A percentile compares a stretch with the other conserved stretches of the same genome.
Conservation (phyloP, 2,888 invertebrate species). For the Nephrotoma appendiculata region DNA sequence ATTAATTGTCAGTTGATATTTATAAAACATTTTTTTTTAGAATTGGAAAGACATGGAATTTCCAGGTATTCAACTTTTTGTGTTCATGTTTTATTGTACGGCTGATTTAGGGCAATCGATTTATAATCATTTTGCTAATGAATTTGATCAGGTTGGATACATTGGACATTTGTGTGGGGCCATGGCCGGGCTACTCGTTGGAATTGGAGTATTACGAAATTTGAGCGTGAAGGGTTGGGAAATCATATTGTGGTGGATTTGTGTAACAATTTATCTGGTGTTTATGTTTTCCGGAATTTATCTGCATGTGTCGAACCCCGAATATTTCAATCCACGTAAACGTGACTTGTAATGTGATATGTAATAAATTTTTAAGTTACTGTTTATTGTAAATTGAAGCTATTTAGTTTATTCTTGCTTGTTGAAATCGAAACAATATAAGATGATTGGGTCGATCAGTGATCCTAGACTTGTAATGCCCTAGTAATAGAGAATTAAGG, state of each 20-base stretch:
- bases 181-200: constrained; percentile 54
- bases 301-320: constrained; percentile 53
- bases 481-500: too few relatives aligned
- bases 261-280: constrained; percentile 50
- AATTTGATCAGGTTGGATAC: constrained; percentile 73
- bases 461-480: too few relatives aligned
- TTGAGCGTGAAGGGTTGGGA: constrained; percentile 69
- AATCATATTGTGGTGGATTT: constrained; percentile 66
- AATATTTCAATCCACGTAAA: constrained; percentile 28
- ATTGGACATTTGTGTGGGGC: constrained; percentile 90
- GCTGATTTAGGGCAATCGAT: constrained; percentile 84
- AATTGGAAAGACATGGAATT: constrained; percentile 98
- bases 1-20: neutral
- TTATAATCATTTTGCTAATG: constrained; percentile 63
- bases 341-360: too few relatives aligned
- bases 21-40: constrained; percentile 32
- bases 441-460: too few relatives aligned
- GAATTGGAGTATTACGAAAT: constrained; percentile 72
- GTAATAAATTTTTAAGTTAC: too few relatives aligned
- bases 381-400: too few relatives aligned
- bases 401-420: too few relatives aligned
- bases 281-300: constrained; percentile 59
- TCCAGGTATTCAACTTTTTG: constrained; percentile 66
- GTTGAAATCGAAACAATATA: too few relatives aligned
- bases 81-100: constrained; percentile 65